Base-by-base conservation (phyloP, 2,797 vertebrate species). In the Tokudaia tokunoshimensis region DNA sequence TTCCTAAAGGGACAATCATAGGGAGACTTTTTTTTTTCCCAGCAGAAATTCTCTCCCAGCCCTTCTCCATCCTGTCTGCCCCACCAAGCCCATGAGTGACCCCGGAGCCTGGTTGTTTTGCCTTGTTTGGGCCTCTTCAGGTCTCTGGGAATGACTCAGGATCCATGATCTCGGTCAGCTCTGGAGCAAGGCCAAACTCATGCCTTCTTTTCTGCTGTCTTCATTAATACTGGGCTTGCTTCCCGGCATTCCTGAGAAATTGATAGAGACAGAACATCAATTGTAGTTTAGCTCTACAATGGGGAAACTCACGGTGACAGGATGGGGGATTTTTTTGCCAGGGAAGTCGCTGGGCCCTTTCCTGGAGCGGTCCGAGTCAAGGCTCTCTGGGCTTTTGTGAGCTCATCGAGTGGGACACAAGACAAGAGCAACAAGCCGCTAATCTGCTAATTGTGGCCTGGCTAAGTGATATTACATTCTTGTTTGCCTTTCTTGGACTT, bases 371-470 rank as follows among this genome's bases (percentile, higher is more conserved):
- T 79, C 92, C 52, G 1, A 91, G 89, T 93, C 96, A 96, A 94
- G 86, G 92, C 90, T 63, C 87, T 22, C 94, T 95, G 93, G 81
- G 93, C 75, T 96, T 96, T 97, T 0, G 52, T 98, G 98, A 98
- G 97, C 95, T 99, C 98, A 98, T 97, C 0, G 85, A 98, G 94
- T 98, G 98, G 98, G 98, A 98, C 97, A 97, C 96, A 79, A 95
- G 97, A 98, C 98, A 99, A 98, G 98, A 98, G 97, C 96, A 98
- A 98, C 98, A 98, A 97, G 97, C 97, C 92, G 94, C 98, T 98
- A 98, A 98, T 97, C 96, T 34, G 74, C 94, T 98, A 98, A 99
- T 98, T 98, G 97, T 96, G 92, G 97, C 95, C 97, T 98, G 97
- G 97, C 97, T 98, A 98, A 98, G 87, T 97, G 97, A 97, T 97